Base-by-base conservation (phyloP, 2,888 invertebrate species). In the Aproaerema taeniolella region DNA sequence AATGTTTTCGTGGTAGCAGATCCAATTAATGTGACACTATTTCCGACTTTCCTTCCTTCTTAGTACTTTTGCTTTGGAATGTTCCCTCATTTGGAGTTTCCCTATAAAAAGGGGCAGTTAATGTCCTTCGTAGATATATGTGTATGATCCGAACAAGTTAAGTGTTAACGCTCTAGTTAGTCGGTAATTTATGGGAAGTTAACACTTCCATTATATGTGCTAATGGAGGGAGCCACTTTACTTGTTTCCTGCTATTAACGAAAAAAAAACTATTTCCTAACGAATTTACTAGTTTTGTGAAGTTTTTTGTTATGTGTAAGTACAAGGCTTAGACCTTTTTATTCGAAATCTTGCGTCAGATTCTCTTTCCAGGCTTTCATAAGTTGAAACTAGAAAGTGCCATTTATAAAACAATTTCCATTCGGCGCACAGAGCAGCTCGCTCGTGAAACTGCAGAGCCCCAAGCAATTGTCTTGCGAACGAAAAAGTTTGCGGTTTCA, bases 401-500 rank as follows among this genome's bases (percentile, higher is more conserved):
- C 26, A 24, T 24, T 25, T 5, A 33, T 17, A 29, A 39, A 39
- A 28, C 17, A 17, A 39, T 28, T 29, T 20, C 15, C 33, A 28
- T 38, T 25, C 15, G 9, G 20, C 9, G 24, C 33, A 39, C 28
- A 29, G 13, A 29, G 39, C 46, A 38, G 44, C 50, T 43, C 45
- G 46, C 55, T 52, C 49, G 55, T 52, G 49, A 49, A 48, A 41
- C 48, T 46, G 34, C 38, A 44, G 50, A 2, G 13, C 14, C 24
- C 53, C 51, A 43, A 62, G 59, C 63, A 56, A 60, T 72, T 67
- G 58, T 49, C 49, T 50, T 25, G 44, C 48, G 61, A 63, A 67
- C 65, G 65, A 67, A 73, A 69, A 74, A 73, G 62, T 77, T 70
- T 64, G 63, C 68, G 61, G 59, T 75, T 77, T 75, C 70, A 75